Evolutionary conservation across 1,140 invertebrate genomes (phyloP), one percentile per base, ranked within the genome.

Genomic region (Limonius californicus): DNA sequence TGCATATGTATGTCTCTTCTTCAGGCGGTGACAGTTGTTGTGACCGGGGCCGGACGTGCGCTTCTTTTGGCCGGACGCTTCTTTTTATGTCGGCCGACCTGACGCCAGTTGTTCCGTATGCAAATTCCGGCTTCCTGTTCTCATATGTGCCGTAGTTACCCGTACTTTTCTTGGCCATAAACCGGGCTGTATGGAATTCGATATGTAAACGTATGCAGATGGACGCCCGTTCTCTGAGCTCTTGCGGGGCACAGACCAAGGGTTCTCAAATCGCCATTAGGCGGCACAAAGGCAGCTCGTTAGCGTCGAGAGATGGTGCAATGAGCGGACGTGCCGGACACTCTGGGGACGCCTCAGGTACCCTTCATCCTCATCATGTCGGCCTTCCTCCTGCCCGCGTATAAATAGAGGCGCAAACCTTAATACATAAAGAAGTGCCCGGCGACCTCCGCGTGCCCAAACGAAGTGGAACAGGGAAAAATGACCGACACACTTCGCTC

Each of bases 281-380:
- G 35, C 55, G 53, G 50, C 57, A 65, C 59, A 65, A 65, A 65
- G 63, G 59, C 63, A 60, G 57, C 57, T 74, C 72, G 71, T 74
- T 74, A 74, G 69, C 54, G 66, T 54, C 56, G 63, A 64, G 62
- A 68, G 65, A 69, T 65, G 62, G 59, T 54, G 63, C 54, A 63
- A 39, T 57, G 59, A 62, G 63, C 69, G 63, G 65, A 66, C 64
- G 64, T 66, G 62, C 58, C 63, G 68, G 71, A 68, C 72, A 75
- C 72, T 75, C 73, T 62, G 43, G 73, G 73, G 73, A 75, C 73
- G 70, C 68, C 70, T 73, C 73, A 73, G 73, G 73, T 75, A 70
- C 70, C 68, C 68, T 70, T 66, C 66, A 62, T 73, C 67, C 71
- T 74, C 72, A 74, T 74, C 68, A 71, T 66, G 45, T 50, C 45